Conservation (phyloP, 2,797 vertebrate species). For the Esox masquinongy region DNA sequence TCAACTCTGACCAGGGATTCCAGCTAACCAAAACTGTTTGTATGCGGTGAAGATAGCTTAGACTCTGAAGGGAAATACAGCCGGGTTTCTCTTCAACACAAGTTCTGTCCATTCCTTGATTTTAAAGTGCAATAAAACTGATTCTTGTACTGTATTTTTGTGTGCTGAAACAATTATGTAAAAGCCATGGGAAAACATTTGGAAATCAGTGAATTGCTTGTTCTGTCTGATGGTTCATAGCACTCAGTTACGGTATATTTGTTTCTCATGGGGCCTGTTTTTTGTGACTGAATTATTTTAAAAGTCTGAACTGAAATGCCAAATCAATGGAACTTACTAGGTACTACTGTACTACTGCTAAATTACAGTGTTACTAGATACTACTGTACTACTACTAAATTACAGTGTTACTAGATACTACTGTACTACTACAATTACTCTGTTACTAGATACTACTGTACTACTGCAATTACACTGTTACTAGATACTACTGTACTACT, state of each 20-base stretch:
- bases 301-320: not conserved
- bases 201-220: not conserved
- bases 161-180: not conserved
- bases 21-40: not conserved
- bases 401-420: too few species aligned
- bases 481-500: too few species aligned
- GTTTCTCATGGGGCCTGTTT: not conserved
- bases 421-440: too few species aligned
- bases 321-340: not conserved
- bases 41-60: not conserved
- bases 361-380: too few species aligned
- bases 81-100: not conserved
- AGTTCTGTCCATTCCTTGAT: not conserved
- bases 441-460: too few species aligned
- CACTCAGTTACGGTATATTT: not conserved
- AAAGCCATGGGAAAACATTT: not conserved
- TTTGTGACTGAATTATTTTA: not conserved
- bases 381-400: too few species aligned
- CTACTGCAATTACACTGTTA: too few species aligned
- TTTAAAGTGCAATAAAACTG: not conserved
- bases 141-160: not conserved
- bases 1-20: not conserved
- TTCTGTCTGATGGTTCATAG: not conserved
- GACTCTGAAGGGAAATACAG: not conserved
- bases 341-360: too few species aligned